phyloP scores from a whole-genome alignment of 2,888 invertebrate species.

The Scelioninae gen. 2 region DNA sequence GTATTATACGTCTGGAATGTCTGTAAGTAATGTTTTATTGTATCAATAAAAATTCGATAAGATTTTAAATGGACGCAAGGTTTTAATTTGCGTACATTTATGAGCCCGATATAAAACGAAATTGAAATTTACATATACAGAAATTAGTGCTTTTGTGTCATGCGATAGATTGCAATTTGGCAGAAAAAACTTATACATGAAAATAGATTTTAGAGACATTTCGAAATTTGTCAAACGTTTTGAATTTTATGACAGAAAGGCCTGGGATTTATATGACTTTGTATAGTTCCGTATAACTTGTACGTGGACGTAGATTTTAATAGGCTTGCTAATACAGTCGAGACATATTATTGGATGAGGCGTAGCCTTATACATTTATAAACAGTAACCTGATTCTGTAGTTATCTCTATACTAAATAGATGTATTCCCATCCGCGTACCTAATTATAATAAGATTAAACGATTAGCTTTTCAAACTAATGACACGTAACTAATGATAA shows the following conservation, averaged over 20 bases:
- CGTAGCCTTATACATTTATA: constrained; percentile 51
- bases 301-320: constrained; percentile 41
- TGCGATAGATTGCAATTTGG: too few species aligned
- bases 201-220: background rate
- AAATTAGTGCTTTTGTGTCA: too few species aligned
- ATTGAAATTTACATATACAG: too few species aligned
- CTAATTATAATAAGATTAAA: constrained; percentile 55
- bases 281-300: constrained; percentile 37
- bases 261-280: constrained; percentile 33
- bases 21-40: too few species aligned
- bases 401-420: constrained; percentile 52
- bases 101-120: too few species aligned
- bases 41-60: too few species aligned
- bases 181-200: too few species aligned
- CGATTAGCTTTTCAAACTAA: constrained; percentile 51
- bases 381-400: constrained; percentile 54
- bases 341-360: constrained; percentile 46
- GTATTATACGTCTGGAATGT: too few species aligned
- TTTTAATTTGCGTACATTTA: too few species aligned
- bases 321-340: constrained; percentile 47
- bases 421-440: constrained; percentile 43
- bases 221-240: constrained; percentile 8
- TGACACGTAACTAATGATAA: constrained; percentile 49
- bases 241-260: constrained; percentile 19
- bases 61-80: too few species aligned